Evolutionary conservation across 1,140 invertebrate species (phyloP), one percentile per base, ranked within the genome.

Genomic region (Proales similis): DNA sequence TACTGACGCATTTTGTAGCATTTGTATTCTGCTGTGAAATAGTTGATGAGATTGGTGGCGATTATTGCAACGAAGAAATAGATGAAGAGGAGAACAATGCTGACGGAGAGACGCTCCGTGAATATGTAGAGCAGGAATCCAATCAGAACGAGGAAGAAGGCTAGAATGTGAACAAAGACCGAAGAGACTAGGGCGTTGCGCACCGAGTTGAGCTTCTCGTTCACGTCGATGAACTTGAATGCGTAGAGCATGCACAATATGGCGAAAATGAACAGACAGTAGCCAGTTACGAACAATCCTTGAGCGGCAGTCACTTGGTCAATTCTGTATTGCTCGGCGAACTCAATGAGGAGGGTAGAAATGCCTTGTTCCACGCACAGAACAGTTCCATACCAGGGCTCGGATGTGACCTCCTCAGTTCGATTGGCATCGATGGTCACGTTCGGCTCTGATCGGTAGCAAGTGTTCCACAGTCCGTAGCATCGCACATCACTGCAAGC

Each of bases 401-500:
- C 14, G 14, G 33, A 36, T 9, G 30, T 33, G 24, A 53, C 27
- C 12, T 24, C 42, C 17, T 32, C 42, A 14, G 38, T 32, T 39
- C 42, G 38, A 7, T 53, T 38, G 22, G 17, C 39, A 4, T 42
- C 39, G 5, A 42, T 11, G 22, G 48, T 53, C 7, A 2, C 19
- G n/a, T 57, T 57, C 7, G 19, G 27, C 7, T 57, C 33, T 14
- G 30, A 11, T 24, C 17, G 39, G 29, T 19, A 57, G 29, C 51
- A 57, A 24, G 51, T 57, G n/a, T 26, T 57, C 51, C 51, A 57
- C 1, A 57, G 19, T 9, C 51, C 36, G 32, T 57, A 57, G 36
- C 5, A 26, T 57, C 51, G 45, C 51, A 57, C 36, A 57, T 42
- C 51, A n/a, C n/a, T n/a, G n/a, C n/a, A n/a, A n/a, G n/a, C n/a